These are phyloP conservation scores for Ophraella communa DNA, from an alignment of 2,888 invertebrate species.

Conservation along the genomic window DNA sequence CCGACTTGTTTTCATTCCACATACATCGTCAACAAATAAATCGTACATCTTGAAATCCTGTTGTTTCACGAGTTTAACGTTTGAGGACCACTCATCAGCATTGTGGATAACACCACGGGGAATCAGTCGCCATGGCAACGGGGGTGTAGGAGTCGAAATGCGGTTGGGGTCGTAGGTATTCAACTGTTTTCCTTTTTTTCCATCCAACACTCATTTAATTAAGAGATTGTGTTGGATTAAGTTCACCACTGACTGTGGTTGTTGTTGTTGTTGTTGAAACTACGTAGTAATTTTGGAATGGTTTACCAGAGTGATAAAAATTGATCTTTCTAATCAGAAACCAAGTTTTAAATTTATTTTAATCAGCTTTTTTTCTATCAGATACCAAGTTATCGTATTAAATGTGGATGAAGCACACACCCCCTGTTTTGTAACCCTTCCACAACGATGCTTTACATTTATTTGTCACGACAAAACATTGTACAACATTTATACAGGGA, in stretches of 20 bases:
- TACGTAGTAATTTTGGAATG: too few relatives aligned
- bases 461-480: conserved; percentile 1
- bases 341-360: too few relatives aligned
- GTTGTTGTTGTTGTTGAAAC: background rate
- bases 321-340: too few relatives aligned
- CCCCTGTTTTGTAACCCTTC: background rate
- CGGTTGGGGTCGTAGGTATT: conserved; percentile 26
- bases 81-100: conserved; percentile 13
- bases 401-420: background rate
- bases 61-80: conserved; percentile 1
- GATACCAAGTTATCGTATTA: too few relatives aligned
- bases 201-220: conserved; percentile 36
- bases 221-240: conserved; percentile 32
- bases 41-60: background rate
- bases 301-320: too few relatives aligned
- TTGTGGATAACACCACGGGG: conserved; percentile 19
- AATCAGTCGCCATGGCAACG: conserved; percentile 32
- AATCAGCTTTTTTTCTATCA: too few relatives aligned
- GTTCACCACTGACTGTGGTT: too few relatives aligned
- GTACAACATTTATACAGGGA: background rate
- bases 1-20: background rate
- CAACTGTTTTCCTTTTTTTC: conserved; percentile 30
- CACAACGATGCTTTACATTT: background rate
- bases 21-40: too few relatives aligned
- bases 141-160: conserved; percentile 32